These are phyloP conservation scores for Tinea semifulvella DNA, from an alignment of 2,888 invertebrate species.

Conservation along the genomic window DNA sequence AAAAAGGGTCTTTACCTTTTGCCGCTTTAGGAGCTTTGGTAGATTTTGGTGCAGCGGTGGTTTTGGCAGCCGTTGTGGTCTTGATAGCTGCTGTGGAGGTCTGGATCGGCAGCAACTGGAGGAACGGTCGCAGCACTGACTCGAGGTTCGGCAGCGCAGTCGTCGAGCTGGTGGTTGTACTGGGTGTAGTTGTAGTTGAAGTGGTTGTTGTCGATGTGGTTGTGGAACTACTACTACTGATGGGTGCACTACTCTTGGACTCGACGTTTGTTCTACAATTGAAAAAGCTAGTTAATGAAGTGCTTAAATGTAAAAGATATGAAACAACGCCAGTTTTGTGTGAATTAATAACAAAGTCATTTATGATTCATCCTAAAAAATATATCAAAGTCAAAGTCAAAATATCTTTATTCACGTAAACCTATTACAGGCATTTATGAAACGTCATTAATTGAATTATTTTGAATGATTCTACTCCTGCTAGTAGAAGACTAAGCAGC, in stretches of 20 bases:
- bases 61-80: slow-evolving; percentile 9
- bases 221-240: slow-evolving; percentile 35
- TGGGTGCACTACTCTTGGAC: slow-evolving; percentile 21
- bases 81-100: slow-evolving; percentile 28
- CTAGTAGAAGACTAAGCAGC: no score
- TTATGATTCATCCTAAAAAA: no score
- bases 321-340: not conserved
- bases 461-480: no score
- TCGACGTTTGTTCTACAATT: slow-evolving; percentile 31
- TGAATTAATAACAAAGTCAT: no score
- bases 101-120: slow-evolving; percentile 54
- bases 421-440: no score
- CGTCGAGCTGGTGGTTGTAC: slow-evolving; percentile 33
- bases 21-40: slow-evolving; percentile 4
- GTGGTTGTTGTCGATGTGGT: slow-evolving; percentile 44
- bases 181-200: slow-evolving; percentile 50
- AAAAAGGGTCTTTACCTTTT: not conserved
- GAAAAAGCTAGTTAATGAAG: slow-evolving; percentile 21
- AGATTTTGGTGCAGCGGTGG: not conserved
- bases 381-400: no score
- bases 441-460: no score
- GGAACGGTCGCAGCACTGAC: slow-evolving; percentile 38
- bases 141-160: slow-evolving; percentile 35
- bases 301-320: not conserved
- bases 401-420: no score